These are phyloP conservation scores for Cetoscarus ocellatus DNA, from an alignment of 2,797 vertebrate genomes.

Conservation along the genomic window DNA sequence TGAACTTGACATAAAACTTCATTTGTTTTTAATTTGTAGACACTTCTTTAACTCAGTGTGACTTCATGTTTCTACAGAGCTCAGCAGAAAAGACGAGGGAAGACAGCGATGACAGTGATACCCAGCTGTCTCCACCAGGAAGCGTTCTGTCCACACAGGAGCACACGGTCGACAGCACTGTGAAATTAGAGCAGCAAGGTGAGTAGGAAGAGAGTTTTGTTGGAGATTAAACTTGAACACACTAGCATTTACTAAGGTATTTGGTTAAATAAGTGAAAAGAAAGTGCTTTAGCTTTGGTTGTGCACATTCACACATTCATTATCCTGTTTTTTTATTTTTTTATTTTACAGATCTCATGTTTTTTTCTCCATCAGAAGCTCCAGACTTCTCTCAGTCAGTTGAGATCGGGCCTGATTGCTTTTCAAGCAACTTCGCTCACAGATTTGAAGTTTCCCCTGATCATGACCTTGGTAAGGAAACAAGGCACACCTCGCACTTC, in stretches of 20 bases:
- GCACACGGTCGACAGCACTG: slow-evolving; percentile 84
- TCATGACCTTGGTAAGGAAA: slow-evolving; percentile 72
- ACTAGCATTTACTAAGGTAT: background rate
- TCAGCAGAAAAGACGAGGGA: slow-evolving; percentile 77
- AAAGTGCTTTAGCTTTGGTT: background rate
- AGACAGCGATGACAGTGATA: slow-evolving; percentile 68
- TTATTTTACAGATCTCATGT: slow-evolving; percentile 36
- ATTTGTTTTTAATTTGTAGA: background rate
- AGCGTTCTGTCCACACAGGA: slow-evolving; percentile 81
- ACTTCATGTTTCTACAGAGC: slow-evolving; percentile 22
- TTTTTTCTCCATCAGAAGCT: slow-evolving; percentile 13
- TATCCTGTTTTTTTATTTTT: background rate
- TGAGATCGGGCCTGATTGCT: slow-evolving; percentile 80
- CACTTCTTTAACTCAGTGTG: background rate
- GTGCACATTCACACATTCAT: no score
- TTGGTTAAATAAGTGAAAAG: background rate
- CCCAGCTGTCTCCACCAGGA: slow-evolving; percentile 49
- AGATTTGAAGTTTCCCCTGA: slow-evolving; percentile 92
- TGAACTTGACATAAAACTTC: background rate
- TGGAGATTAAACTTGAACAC: background rate
- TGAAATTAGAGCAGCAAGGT: slow-evolving; percentile 60
- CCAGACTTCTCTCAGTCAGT: slow-evolving; percentile 75
- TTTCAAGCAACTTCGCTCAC: slow-evolving; percentile 68
- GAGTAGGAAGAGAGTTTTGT: slow-evolving; percentile 6
- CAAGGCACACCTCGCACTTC: background rate